Evolutionary conservation across 2,888 invertebrate species (phyloP).

Genomic region (Monoplex corrugatus): DNA sequence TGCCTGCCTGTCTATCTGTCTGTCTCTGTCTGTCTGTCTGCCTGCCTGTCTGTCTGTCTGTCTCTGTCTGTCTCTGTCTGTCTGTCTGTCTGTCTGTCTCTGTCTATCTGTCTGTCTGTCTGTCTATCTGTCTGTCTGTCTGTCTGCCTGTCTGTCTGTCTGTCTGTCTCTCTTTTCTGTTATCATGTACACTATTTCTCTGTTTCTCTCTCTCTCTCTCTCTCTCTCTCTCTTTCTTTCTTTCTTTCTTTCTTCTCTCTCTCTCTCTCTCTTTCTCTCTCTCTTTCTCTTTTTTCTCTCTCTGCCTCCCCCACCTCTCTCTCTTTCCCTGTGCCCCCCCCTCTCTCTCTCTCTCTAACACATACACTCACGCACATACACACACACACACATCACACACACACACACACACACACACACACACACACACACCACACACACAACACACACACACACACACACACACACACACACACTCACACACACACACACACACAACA

Average conservation of each 20-base stretch:
- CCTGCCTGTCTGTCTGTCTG: not conserved
- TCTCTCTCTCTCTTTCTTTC: no score
- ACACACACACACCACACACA: no score
- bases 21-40: not conserved
- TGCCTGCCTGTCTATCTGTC: not conserved
- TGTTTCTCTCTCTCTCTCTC: no score
- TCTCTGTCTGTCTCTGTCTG: not conserved
- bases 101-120: not conserved
- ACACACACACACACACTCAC: no score
- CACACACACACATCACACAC: no score
- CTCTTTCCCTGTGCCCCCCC: no score
- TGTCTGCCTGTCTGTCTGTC: not conserved
- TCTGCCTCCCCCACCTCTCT: not conserved
- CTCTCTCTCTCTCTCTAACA: not conserved
- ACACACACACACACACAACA: no score
- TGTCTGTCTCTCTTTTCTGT: not conserved
- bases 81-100: not conserved
- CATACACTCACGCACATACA: no score
- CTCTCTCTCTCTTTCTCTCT: no score
- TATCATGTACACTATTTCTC: not conserved
- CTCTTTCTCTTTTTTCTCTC: not conserved
- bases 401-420: no score
- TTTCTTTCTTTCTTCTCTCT: no score
- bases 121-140: not conserved
- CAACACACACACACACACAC: no score